These are phyloP conservation scores for Poecilia picta DNA, from an alignment of 2,797 vertebrate genomes.

Conservation along the genomic window DNA sequence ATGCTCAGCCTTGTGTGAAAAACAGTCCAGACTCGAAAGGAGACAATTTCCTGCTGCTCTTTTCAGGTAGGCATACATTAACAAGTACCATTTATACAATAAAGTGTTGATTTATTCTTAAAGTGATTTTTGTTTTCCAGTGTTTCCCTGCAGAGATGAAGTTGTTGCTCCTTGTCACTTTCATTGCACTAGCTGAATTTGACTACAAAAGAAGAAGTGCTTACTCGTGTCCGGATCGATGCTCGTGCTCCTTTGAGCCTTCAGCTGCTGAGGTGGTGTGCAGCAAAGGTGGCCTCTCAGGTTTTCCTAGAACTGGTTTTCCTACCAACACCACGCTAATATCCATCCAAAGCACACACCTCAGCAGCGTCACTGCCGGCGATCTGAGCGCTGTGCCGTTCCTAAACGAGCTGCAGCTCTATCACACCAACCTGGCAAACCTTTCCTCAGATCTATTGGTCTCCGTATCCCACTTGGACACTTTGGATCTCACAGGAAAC, in stretches of 20 bases:
- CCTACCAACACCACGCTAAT: slow-evolving; percentile 56
- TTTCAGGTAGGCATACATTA: slow-evolving; percentile 45
- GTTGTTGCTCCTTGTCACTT: slow-evolving; percentile 44
- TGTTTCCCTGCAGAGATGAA: slow-evolving; percentile 49
- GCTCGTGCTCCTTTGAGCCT: slow-evolving; percentile 48
- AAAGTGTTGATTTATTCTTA: slow-evolving; percentile 1
- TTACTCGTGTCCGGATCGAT: slow-evolving; percentile 60
- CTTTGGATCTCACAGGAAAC: slow-evolving; percentile 76
- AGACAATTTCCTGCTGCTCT: slow-evolving; percentile 1
- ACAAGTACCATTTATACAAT: slow-evolving; percentile 6
- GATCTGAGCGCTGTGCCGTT: slow-evolving; percentile 54
- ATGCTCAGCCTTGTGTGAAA: slow-evolving; percentile 13
- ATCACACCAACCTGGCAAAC: slow-evolving; percentile 57
- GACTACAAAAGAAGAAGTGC: not conserved
- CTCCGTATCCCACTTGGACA: slow-evolving; percentile 54
- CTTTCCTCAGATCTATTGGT: slow-evolving; percentile 68
- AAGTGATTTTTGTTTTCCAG: slow-evolving; percentile 14
- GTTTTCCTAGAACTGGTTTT: slow-evolving; percentile 64
- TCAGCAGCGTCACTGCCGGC: slow-evolving; percentile 50
- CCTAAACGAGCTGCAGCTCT: slow-evolving; percentile 71
- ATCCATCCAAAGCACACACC: slow-evolving; percentile 63
- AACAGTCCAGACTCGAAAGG: slow-evolving; percentile 9
- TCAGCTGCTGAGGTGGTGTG: slow-evolving; percentile 61
- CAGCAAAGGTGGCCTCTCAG: slow-evolving; percentile 36
- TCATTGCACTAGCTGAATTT: slow-evolving; percentile 40